Evolutionary conservation across 2,797 vertebrate genomes (phyloP).

Genomic region (Notoglanidium macrostoma): DNA sequence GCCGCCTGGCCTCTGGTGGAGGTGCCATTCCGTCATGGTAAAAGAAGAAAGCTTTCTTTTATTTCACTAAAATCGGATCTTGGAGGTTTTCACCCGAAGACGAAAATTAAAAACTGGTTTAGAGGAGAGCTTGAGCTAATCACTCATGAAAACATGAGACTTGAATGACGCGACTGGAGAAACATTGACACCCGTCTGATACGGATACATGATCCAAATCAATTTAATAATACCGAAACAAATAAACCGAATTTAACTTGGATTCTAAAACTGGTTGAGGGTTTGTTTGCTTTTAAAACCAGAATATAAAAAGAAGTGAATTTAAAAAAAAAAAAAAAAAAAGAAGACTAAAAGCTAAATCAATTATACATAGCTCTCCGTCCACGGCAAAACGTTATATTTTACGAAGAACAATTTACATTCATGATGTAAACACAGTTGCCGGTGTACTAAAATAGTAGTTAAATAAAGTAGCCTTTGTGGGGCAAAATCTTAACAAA

Average conservation of each 20-base stretch:
- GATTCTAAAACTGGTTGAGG: too few relatives aligned
- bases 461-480: too few relatives aligned
- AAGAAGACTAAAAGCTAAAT: background rate
- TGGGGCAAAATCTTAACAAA: background rate
- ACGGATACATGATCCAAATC: background rate
- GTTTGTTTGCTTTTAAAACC: background rate
- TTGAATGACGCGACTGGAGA: background rate
- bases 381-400: too few relatives aligned
- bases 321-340: background rate
- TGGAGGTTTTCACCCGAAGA: background rate
- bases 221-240: too few relatives aligned
- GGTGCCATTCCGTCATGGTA: background rate
- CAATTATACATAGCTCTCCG: background rate
- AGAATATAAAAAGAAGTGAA: background rate
- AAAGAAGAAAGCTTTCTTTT: background rate
- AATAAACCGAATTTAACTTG: background rate
- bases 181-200: background rate
- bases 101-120: background rate
- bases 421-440: background rate
- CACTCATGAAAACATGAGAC: background rate
- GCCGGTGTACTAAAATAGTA: background rate
- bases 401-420: background rate
- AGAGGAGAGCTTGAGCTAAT: background rate
- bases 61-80: background rate
- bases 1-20: constrained; percentile 14